A percentile compares a stretch with the other conserved stretches of the same genome.
These are phyloP conservation scores for Chitala chitala DNA, from an alignment of 2,113 vertebrate species.

Conservation along the genomic window DNA sequence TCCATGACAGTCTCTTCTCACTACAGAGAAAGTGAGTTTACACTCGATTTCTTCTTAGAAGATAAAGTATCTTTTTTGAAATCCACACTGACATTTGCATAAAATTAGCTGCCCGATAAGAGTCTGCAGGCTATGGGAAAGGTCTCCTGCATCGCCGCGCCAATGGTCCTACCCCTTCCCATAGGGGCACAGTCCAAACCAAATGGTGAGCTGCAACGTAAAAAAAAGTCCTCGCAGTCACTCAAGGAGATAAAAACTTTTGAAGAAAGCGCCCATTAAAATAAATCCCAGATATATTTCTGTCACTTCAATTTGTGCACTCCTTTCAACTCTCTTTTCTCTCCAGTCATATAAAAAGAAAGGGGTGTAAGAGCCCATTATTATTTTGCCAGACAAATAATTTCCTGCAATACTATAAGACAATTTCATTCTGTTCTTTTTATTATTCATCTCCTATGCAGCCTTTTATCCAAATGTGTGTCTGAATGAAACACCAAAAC, in stretches of 20 bases:
- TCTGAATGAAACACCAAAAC: not conserved
- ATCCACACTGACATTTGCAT: slow-evolving; percentile 26
- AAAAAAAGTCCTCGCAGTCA: not conserved
- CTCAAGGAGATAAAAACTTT: not conserved
- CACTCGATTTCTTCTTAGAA: slow-evolving; percentile 1
- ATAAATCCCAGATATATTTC: slow-evolving; percentile 16
- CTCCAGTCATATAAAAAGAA: not conserved
- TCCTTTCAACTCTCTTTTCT: not conserved
- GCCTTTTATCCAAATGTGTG: not conserved
- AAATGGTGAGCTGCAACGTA: slow-evolving; percentile 11
- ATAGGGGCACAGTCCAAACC: slow-evolving; percentile 12
- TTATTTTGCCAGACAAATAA: not conserved
- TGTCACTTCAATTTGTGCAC: slow-evolving; percentile 23
- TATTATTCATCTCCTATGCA: not conserved
- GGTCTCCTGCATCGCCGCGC: not conserved
- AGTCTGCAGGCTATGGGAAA: slow-evolving; percentile 9
- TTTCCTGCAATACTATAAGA: not conserved
- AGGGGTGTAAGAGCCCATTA: not conserved
- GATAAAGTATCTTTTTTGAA: slow-evolving; percentile 18
- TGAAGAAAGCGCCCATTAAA: slow-evolving; percentile 8
- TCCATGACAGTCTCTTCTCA: not conserved
- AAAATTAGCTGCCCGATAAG: slow-evolving; percentile 32
- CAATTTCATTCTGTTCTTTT: not conserved
- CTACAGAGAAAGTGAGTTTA: not conserved
- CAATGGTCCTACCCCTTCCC: slow-evolving; percentile 1